Conservation (phyloP, 1,140 invertebrate species). For the Spodoptera litura region DNA sequence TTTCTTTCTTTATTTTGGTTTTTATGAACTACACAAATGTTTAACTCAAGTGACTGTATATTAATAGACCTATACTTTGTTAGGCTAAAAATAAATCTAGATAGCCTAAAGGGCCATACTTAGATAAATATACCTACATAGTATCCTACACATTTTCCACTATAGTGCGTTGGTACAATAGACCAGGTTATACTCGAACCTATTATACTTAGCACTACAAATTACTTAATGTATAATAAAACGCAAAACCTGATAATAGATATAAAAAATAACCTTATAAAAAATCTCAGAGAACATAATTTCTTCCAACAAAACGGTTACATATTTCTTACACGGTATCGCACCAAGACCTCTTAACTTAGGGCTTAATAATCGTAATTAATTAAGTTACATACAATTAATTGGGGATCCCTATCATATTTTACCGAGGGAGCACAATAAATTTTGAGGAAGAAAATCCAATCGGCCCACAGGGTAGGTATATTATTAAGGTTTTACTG, state of each 20-base stretch:
- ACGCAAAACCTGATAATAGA: no score
- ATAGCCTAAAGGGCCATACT: no score
- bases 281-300: not conserved
- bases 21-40: not conserved
- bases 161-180: no score
- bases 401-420: not conserved
- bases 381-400: constrained; percentile 23
- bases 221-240: no score
- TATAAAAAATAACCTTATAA: no score
- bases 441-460: not conserved
- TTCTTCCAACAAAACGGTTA: not conserved
- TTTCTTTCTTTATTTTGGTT: not conserved
- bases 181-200: no score
- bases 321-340: constrained; percentile 13
- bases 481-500: constrained; percentile 13
- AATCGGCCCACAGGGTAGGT: constrained; percentile 2
- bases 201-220: no score
- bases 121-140: no score
- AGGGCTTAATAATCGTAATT: constrained; percentile 14
- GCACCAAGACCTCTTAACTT: not conserved
- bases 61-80: no score
- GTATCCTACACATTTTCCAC: no score
- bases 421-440: not conserved
- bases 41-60: no score
- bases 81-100: no score